Base-by-base conservation (phyloP, 2,797 vertebrate genomes). In the Notolepis coatsorum region DNA sequence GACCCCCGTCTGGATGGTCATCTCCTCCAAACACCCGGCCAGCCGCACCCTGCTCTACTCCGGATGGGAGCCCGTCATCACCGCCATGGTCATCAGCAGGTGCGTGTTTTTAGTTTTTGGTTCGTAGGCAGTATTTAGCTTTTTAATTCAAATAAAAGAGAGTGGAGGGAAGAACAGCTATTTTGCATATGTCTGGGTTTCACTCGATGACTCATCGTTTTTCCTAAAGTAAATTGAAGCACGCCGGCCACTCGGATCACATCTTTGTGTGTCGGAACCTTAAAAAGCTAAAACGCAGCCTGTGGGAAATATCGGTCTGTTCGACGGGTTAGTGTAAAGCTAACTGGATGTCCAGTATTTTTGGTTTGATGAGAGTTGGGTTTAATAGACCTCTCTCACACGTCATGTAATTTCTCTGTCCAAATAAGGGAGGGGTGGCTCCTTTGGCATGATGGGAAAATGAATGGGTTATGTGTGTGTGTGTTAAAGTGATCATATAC, bases 61-160 rank as follows among this genome's bases (percentile, higher is more conserved):
- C 0, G 96, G 97, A 67, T 99, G 97, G 97, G 96, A 98, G 86
- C 96, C 97, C 1, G 96, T 99, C 86, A 96, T 98, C 87, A 98
- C 96, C 5, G 96, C 97, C 73, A 98, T 98, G 97, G 75, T 98
- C 75, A 98, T 98, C 81, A 99, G 97, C 93, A 99, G 97, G 97
- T 98, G 60, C 77, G 92, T 76, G 54, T 74, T 1, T 60, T 27
- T 59, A 8, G 21, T 24, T 7, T 46, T 12, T 21, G 18, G 3
- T 10, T 31, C 10, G 35, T 50, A 17, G 24, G 45, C n/a, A n/a
- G 24, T 53, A 54, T 69, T 46, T 64, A 31, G 37, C 50, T 68
- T 71, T 75, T 37, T 68, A 73, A 77, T n/a, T 75, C 39, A 69
- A 73, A 77, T n/a, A n/a, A n/a, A n/a, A n/a, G n/a, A n/a, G n/a